A percentile compares a stretch with the other conserved stretches of the same genome.
These are phyloP conservation scores for Dryobota labecula DNA, from an alignment of 2,888 invertebrate genomes.

Conservation along the genomic window DNA sequence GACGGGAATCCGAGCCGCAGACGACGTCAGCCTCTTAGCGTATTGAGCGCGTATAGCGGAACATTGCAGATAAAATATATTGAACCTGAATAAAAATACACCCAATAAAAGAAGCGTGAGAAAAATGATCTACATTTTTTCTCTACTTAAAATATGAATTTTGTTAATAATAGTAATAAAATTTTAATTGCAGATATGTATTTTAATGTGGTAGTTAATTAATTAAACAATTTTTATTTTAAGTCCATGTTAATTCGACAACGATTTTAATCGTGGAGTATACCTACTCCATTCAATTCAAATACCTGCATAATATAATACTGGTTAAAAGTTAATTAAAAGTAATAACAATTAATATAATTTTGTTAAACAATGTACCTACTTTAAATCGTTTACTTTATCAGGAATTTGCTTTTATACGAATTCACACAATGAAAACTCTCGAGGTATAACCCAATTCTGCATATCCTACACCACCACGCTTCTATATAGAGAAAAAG, in stretches of 20 bases:
- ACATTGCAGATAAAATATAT: constrained; percentile 67
- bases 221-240: constrained; percentile 16
- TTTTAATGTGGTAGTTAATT: constrained; percentile 22
- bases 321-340: constrained; percentile 28
- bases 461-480: constrained; percentile 72
- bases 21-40: constrained; percentile 73
- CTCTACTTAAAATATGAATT: neutral
- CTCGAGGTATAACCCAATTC: constrained; percentile 59
- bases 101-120: constrained; percentile 1
- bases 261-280: constrained; percentile 32
- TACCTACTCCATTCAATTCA: constrained; percentile 37
- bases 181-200: constrained; percentile 1
- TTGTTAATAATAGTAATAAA: constrained; percentile 9
- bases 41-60: constrained; percentile 71
- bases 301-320: constrained; percentile 43
- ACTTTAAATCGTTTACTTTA: constrained; percentile 18
- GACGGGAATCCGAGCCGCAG: constrained; percentile 83
- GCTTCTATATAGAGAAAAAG: constrained; percentile 76
- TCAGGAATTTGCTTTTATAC: constrained; percentile 4
- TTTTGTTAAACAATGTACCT: constrained; percentile 24
- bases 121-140: neutral
- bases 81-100: constrained; percentile 34
- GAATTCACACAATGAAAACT: constrained; percentile 9
- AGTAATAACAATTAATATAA: constrained; percentile 34
- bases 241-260: constrained; percentile 35